These are phyloP conservation scores for Notamacropus eugenii DNA, from an alignment of 2,797 vertebrate species.

Conservation along the genomic window DNA sequence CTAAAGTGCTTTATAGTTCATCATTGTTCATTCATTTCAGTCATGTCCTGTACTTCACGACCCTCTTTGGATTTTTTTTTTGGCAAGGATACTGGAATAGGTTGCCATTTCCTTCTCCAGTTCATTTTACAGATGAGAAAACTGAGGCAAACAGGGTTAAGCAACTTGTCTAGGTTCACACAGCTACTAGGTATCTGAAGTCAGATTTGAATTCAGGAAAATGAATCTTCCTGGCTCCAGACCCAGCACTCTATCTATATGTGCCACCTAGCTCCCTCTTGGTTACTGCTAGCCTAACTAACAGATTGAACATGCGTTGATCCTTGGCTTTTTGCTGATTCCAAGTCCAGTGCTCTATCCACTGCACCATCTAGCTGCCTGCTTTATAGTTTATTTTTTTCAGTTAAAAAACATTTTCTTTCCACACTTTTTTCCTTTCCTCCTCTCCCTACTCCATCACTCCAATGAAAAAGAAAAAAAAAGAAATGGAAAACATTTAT, in stretches of 20 bases:
- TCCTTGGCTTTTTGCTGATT: neutral
- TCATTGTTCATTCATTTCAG: neutral
- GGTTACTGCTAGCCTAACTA: neutral
- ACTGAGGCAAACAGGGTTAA: neutral
- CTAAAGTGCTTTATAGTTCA: neutral
- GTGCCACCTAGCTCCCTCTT: neutral
- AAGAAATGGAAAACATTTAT: neutral
- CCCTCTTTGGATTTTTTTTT: neutral
- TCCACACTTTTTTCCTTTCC: neutral
- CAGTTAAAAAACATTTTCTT: neutral
- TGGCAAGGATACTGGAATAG: neutral
- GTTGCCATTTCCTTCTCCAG: neutral
- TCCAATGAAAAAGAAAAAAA: neutral
- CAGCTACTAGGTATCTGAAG: neutral
- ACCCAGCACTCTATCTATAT: neutral
- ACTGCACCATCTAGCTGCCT: neutral
- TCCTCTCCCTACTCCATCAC: too few relatives aligned
- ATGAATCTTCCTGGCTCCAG: neutral
- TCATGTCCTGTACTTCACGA: neutral
- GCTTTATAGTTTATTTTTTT: neutral
- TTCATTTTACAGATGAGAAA: neutral
- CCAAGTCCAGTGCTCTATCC: neutral
- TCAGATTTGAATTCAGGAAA: neutral
- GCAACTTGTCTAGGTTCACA: neutral
- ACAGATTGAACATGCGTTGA: neutral